Evolutionary conservation across 2,888 invertebrate genomes (phyloP).

Genomic region (Arrhopalites spinosus): DNA sequence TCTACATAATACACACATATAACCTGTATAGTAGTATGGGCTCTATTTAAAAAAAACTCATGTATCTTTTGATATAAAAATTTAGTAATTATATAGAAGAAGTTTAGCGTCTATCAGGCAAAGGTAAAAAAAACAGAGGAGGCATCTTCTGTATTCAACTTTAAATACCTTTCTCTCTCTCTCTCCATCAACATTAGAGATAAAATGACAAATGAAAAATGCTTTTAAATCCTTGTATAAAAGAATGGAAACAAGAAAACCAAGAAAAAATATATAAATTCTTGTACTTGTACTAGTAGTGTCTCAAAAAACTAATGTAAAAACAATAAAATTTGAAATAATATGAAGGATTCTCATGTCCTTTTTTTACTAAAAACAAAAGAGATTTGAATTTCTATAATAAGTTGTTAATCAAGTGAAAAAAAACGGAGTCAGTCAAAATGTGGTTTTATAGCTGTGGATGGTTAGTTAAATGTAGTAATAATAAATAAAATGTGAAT

Average conservation of each 20-base stretch:
- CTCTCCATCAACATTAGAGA: conserved; percentile 1
- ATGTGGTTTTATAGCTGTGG: background rate
- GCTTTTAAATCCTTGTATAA: conserved; percentile 16
- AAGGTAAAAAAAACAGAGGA: no score
- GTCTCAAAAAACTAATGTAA: conserved; percentile 2
- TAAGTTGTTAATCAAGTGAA: background rate
- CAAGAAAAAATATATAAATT: no score
- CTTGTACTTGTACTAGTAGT: background rate
- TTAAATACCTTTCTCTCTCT: background rate
- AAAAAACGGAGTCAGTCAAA: background rate
- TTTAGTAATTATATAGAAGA: background rate
- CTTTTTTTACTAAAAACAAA: background rate
- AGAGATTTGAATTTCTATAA: background rate
- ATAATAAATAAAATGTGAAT: no score
- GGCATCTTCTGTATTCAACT: background rate
- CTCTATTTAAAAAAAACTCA: background rate
- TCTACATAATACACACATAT: no score
- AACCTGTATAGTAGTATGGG: no score
- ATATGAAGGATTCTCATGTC: background rate
- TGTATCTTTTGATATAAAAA: background rate
- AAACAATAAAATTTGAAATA: conserved; percentile 3
- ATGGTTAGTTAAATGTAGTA: background rate
- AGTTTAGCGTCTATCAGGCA: no score
- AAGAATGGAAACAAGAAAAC: background rate
- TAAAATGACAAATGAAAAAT: conserved; percentile 1